Evolutionary conservation across 2,888 invertebrate genomes (phyloP).

Genomic region (Athalia cordata): DNA sequence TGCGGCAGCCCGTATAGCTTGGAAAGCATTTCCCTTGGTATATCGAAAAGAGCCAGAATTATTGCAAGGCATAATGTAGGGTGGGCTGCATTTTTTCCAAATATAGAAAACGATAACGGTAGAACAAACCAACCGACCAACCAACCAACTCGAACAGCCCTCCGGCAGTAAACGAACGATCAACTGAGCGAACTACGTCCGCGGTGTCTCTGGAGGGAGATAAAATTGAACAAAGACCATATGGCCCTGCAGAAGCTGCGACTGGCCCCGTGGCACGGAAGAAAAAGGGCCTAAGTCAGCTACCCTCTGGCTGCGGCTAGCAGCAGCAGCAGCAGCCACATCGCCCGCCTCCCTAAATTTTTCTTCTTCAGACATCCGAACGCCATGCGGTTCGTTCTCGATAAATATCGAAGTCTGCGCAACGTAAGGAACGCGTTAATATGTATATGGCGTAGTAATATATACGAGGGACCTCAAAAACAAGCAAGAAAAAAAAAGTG

Average conservation of each 20-base stretch:
- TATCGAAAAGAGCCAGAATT: not conserved
- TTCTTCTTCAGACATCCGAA: not conserved
- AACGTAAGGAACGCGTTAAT: not conserved
- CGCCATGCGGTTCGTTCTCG: conserved; percentile 18
- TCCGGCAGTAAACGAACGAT: conserved; percentile 2
- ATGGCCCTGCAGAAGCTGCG: conserved; percentile 39
- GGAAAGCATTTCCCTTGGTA: not conserved
- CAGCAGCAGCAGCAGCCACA: not conserved
- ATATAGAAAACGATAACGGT: conserved; percentile 5
- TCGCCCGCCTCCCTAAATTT: conserved; percentile 30
- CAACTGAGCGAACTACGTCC: conserved; percentile 27
- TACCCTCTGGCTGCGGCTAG: not conserved
- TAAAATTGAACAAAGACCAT: conserved; percentile 43
- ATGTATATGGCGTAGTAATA: not conserved
- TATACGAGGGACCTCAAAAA: not conserved
- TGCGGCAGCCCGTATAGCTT: not conserved
- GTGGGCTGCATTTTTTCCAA: conserved; percentile 6
- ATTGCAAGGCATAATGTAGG: not conserved
- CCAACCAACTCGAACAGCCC: not conserved
- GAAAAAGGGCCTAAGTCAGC: conserved; percentile 24
- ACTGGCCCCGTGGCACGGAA: conserved; percentile 21
- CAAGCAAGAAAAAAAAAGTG: not conserved
- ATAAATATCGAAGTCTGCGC: conserved; percentile 29
- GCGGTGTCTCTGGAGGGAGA: conserved; percentile 36
- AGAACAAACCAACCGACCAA: not conserved